Conservation (phyloP, 2,797 vertebrate genomes). For the Anniella stebbinsi region DNA sequence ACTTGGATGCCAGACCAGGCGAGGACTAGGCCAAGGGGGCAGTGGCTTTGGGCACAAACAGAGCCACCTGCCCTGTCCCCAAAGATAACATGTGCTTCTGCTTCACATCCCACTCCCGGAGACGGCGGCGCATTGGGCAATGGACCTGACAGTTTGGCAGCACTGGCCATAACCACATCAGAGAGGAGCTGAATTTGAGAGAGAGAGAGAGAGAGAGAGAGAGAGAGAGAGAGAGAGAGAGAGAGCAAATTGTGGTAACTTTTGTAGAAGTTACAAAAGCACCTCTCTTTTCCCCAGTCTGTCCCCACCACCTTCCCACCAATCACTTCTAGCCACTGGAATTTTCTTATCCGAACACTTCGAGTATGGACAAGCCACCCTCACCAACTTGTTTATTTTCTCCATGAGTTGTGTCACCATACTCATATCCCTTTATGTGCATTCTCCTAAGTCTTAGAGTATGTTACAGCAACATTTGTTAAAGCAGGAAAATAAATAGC, state of each 20-base stretch:
- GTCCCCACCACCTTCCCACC: conserved; percentile 36
- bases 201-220: conserved; percentile 61
- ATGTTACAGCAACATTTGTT: neutral
- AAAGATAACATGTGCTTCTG: too few species aligned
- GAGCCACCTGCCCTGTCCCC: too few species aligned
- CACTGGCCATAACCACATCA: conserved; percentile 80
- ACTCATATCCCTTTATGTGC: neutral
- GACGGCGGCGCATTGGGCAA: too few species aligned
- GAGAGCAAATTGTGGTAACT: conserved; percentile 56
- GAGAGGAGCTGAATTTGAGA: conserved; percentile 87
- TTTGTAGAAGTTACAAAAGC: conserved; percentile 45
- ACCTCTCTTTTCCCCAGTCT: conserved; percentile 38
- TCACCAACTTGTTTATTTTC: neutral
- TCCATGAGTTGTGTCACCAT: neutral
- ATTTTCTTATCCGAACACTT: neutral
- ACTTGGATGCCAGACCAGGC: neutral
- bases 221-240: conserved; percentile 38
- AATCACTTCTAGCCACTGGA: conserved; percentile 45
- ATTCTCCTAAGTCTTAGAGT: neutral
- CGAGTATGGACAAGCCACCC: too few species aligned
- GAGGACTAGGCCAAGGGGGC: too few species aligned
- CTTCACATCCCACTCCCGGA: too few species aligned
- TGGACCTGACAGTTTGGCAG: too few species aligned
- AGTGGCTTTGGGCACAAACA: too few species aligned
- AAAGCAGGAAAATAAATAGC: neutral